Percentiles rank a stretch among this genome's conserved stretches.
Evolutionary conservation across 2,113 vertebrate species (phyloP).

Genomic region (Condylura cristata): DNA sequence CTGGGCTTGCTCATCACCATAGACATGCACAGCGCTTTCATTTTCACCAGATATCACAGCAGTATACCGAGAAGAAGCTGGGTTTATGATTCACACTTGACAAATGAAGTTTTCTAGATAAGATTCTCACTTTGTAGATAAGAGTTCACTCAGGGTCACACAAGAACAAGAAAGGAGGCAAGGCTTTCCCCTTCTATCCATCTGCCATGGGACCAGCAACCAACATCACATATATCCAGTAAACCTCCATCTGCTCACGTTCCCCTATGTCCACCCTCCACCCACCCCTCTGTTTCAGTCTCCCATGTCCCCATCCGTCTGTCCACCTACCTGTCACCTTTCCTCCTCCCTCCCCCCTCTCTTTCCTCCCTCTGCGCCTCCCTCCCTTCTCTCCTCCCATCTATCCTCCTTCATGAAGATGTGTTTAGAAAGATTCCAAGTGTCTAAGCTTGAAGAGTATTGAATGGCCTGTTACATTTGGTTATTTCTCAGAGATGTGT

Average conservation of each 20-base stretch:
- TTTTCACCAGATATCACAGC: background rate
- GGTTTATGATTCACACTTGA: background rate
- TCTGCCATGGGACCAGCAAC: background rate
- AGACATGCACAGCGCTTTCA: background rate
- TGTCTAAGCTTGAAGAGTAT: background rate
- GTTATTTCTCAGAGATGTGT: background rate
- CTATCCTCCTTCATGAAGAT: background rate
- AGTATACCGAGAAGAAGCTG: background rate
- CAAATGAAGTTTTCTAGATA: background rate
- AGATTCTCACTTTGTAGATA: background rate
- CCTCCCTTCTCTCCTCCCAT: no score
- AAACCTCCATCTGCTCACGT: background rate
- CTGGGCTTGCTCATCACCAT: background rate
- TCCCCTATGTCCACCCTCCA: no score
- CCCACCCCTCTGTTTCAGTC: no score
- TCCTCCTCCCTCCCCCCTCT: no score
- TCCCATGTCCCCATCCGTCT: no score
- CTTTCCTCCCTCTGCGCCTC: background rate
- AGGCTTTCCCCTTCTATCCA: background rate
- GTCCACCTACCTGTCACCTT: no score
- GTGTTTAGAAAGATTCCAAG: background rate
- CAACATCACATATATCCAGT: background rate
- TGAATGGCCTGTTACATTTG: background rate
- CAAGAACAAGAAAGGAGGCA: background rate
- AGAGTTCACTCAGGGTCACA: background rate